Percentiles rank a stretch among this genome's conserved stretches.
These are phyloP conservation scores for Psettodes erumei DNA, from an alignment of 2,113 vertebrate species.

Conservation along the genomic window DNA sequence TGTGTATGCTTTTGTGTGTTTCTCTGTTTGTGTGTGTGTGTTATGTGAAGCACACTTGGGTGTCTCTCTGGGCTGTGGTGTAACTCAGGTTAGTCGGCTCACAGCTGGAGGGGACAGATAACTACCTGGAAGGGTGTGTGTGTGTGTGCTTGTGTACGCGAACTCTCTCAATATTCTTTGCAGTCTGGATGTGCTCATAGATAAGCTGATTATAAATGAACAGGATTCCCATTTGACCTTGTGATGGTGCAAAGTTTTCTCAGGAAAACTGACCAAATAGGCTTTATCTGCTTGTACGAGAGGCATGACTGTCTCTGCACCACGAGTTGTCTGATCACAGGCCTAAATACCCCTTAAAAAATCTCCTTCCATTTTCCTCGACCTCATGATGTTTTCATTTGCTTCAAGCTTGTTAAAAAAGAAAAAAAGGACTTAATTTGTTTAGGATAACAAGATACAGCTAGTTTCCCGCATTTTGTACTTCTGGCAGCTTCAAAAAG, in stretches of 20 bases:
- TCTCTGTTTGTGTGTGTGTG: slow-evolving; percentile 6
- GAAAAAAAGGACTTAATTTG: background rate
- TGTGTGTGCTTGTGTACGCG: background rate
- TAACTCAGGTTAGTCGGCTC: slow-evolving; percentile 53
- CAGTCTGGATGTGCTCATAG: slow-evolving; percentile 36
- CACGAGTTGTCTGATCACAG: slow-evolving; percentile 25
- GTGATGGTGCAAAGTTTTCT: slow-evolving; percentile 25
- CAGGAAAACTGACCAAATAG: slow-evolving; percentile 36
- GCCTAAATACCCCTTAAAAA: background rate
- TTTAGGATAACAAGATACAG: slow-evolving; percentile 3
- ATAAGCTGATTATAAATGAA: slow-evolving; percentile 50
- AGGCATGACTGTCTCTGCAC: slow-evolving; percentile 27
- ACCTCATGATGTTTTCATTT: slow-evolving; percentile 21
- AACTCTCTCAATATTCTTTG: slow-evolving; percentile 36
- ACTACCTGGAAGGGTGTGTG: slow-evolving; percentile 37
- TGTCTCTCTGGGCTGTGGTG: slow-evolving; percentile 59
- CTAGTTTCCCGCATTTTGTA: background rate
- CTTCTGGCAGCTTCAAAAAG: slow-evolving; percentile 23
- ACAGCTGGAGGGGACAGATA: slow-evolving; percentile 62
- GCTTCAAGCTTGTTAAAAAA: background rate
- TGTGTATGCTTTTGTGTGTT: slow-evolving; percentile 15
- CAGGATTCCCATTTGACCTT: slow-evolving; percentile 53
- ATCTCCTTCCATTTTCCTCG: background rate
- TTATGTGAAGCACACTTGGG: slow-evolving; percentile 65
- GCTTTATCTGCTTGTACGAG: slow-evolving; percentile 12